Conservation (phyloP, 1,140 invertebrate species). For the Platyscapa corneri region DNA sequence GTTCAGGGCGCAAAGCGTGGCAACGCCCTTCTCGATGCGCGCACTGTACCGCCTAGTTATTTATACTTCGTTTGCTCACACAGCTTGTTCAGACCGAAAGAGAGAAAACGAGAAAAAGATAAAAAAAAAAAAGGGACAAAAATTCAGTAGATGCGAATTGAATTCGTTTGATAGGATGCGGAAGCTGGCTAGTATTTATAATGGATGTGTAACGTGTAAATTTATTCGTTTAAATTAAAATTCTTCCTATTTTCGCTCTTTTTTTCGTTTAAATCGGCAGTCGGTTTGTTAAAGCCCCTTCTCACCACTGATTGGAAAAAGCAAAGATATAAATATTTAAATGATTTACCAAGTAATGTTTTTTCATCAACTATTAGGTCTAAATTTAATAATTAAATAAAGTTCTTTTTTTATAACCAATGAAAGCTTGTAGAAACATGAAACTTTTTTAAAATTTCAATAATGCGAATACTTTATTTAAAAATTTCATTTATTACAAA, state of each 20-base stretch:
- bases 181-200: constrained; percentile 22
- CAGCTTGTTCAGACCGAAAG: neutral
- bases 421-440: too few species aligned
- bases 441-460: too few species aligned
- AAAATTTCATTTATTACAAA: too few species aligned
- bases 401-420: too few species aligned
- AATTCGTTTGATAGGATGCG: constrained; percentile 47
- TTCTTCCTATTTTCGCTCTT: neutral
- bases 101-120: neutral
- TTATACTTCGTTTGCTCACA: constrained; percentile 50
- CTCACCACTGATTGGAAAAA: too few species aligned
- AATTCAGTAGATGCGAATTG: constrained; percentile 33
- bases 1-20: neutral
- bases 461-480: too few species aligned
- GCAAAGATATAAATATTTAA: too few species aligned
- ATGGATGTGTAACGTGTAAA: constrained; percentile 31
- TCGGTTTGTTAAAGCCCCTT: neutral
- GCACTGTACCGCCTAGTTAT: constrained; percentile 5
- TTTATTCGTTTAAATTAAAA: constrained; percentile 48
- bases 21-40: constrained; percentile 33
- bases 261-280: neutral
- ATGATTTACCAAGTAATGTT: too few species aligned
- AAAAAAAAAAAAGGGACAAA: neutral
- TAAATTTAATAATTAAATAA: too few species aligned
- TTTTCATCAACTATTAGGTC: too few species aligned